These are phyloP conservation scores for Acronicta alni DNA, from an alignment of 2,888 invertebrate species.

Conservation along the genomic window DNA sequence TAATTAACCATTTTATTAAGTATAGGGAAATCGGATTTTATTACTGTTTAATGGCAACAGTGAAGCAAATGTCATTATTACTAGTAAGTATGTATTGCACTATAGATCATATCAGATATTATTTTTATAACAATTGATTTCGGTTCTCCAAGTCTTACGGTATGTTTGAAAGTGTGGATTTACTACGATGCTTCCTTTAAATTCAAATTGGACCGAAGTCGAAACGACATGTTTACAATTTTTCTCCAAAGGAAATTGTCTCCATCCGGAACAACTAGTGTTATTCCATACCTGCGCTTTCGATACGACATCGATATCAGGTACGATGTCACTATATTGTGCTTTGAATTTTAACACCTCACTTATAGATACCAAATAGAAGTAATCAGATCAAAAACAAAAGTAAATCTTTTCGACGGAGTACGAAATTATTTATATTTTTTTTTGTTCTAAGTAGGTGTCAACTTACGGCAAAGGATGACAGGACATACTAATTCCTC, in stretches of 20 bases:
- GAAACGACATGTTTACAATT: conserved; percentile 50
- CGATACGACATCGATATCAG: conserved; percentile 16
- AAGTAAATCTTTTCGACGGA: no score
- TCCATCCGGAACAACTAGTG: conserved; percentile 38
- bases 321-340: conserved; percentile 8
- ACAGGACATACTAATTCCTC: no score
- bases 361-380: neutral
- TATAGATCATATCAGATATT: no score
- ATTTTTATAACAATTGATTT: conserved; percentile 28
- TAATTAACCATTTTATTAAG: no score
- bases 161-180: conserved; percentile 23
- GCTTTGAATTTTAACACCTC: conserved; percentile 12
- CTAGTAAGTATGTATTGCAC: no score
- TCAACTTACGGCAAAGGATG: no score
- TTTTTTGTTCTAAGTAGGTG: no score
- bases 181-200: conserved; percentile 26
- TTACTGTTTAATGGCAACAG: no score
- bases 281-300: conserved; percentile 27
- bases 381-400: no score
- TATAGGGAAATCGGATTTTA: no score
- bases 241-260: conserved; percentile 45
- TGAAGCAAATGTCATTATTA: no score
- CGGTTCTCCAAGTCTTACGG: conserved; percentile 1
- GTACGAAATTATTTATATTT: no score
- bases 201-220: conserved; percentile 47